Conservation (phyloP, 2,797 vertebrate species). For the Perodicticus potto region DNA sequence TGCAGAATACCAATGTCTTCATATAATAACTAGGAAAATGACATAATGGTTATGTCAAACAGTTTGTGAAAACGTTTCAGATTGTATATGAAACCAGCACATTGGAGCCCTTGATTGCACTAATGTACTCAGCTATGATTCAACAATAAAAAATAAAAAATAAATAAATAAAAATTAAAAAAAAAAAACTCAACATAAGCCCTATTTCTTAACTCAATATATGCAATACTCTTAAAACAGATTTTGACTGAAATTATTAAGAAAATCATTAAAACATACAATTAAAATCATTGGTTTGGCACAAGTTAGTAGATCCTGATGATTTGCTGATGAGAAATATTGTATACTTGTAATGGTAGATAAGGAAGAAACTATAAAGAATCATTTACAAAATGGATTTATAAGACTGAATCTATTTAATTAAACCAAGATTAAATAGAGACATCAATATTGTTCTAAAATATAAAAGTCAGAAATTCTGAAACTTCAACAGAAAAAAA, state of each 20-base stretch:
- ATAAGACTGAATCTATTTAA: background rate
- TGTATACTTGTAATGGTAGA: background rate
- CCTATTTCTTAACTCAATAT: conserved; percentile 2
- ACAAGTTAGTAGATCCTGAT: conserved; percentile 11
- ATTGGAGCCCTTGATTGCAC: too few relatives aligned
- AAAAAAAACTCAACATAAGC: conserved; percentile 13
- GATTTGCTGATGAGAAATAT: conserved; percentile 32
- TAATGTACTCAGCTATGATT: too few relatives aligned
- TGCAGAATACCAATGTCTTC: too few relatives aligned
- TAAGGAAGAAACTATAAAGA: conserved; percentile 8
- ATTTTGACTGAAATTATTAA: conserved; percentile 56
- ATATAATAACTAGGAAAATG: too few relatives aligned
- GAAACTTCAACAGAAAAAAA: background rate
- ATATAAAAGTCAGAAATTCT: conserved; percentile 25
- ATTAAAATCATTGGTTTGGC: background rate
- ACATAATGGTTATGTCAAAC: too few relatives aligned
- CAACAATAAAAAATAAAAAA: too few relatives aligned
- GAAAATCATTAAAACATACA: conserved; percentile 19
- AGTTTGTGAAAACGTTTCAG: too few relatives aligned
- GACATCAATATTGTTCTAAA: background rate
- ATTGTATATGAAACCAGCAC: too few relatives aligned
- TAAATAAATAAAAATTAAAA: too few relatives aligned
- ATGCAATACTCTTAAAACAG: background rate
- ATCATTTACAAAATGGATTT: background rate
- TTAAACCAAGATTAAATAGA: background rate